Conservation (phyloP, 1,140 invertebrate species). For the Drosophila melanica region DNA sequence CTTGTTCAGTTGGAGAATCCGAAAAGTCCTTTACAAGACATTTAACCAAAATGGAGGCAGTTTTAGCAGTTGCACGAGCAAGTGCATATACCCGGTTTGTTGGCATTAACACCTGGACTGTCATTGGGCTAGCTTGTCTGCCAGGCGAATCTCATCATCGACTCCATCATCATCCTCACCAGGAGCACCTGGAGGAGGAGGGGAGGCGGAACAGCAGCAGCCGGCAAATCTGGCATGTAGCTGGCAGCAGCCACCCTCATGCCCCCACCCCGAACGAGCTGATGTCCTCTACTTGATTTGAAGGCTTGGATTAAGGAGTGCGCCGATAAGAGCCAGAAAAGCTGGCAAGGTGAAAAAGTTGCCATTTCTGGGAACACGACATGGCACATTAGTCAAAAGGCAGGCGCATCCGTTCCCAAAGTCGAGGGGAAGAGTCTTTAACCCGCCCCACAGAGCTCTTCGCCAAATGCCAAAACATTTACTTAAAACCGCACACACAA, state of each 20-base stretch:
- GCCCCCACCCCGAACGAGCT: not conserved
- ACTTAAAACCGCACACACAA: not conserved
- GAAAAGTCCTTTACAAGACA: not conserved
- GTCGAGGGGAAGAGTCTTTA: not conserved
- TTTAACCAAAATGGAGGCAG: not conserved
- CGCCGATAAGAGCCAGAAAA: conserved; percentile 29
- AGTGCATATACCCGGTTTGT: not conserved
- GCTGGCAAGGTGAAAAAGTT: conserved; percentile 38
- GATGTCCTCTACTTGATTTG: conserved; percentile 37
- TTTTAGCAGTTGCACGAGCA: not conserved
- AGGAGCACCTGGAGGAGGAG: not conserved
- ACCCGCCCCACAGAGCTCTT: not conserved
- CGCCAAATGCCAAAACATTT: not conserved
- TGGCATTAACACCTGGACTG: conserved; percentile 19
- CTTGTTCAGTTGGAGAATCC: too few relatives aligned
- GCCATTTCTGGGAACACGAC: conserved; percentile 24
- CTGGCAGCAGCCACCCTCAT: not conserved
- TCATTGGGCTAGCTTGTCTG: conserved; percentile 26
- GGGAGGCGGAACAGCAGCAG: not conserved
- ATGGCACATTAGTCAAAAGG: conserved; percentile 41
- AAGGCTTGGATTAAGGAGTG: conserved; percentile 37
- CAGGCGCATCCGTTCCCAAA: not conserved
- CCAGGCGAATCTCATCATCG: conserved; percentile 17
- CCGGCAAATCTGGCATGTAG: conserved; percentile 21
- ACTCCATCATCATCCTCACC: conserved; percentile 12